Evolutionary conservation across 2,797 vertebrate species (phyloP), one percentile per base, ranked within the genome.

Genomic region (Sebastes trivittatus): DNA sequence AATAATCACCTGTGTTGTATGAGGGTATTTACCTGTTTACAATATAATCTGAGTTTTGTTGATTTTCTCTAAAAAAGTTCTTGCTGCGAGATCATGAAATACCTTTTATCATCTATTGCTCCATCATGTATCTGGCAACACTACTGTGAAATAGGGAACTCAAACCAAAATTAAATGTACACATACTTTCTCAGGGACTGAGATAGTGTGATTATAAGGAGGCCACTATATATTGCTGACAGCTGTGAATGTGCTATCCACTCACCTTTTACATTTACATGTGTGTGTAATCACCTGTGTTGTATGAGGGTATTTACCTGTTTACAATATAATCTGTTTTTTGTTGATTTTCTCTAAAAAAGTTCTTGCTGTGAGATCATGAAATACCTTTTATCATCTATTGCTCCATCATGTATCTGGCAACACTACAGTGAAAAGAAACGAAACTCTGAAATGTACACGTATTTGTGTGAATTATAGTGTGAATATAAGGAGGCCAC

Each of bases 251-350:
- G 34, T 34, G 34, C 34, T 34, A 34, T 34, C 34, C 34, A 34
- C 34, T 34, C 34, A 34, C 10, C 34, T 97, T 99, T 99, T 6
- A 99, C 97, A 78, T 34, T 11, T 11, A 34, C 10, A 34, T 34
- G 32, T 34, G 32, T 34, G 32, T 34, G 32, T 36, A 36, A 36
- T 22, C 25, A 32, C 11, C 11, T 29, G 4, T 10, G 3, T 23
- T 52, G 2, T 65, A n/a, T n/a, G 54, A 1, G 18, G 4, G n/a
- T 18, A 42, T 71, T 62, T 46, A 46, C 11, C 2, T 18, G 10
- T 27, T 56, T 11, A 36, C 6, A 32, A 30, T 16, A 29, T 6
- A 38, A 42, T 38, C 4, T 16, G 16, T 6, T 11, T 3, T 63
- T 25, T 6, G 38, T 42, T 42, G 38, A 42, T 42, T 46, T 46